Evolutionary conservation across 2,113 vertebrate species (phyloP).

Genomic region (Chionis minor): DNA sequence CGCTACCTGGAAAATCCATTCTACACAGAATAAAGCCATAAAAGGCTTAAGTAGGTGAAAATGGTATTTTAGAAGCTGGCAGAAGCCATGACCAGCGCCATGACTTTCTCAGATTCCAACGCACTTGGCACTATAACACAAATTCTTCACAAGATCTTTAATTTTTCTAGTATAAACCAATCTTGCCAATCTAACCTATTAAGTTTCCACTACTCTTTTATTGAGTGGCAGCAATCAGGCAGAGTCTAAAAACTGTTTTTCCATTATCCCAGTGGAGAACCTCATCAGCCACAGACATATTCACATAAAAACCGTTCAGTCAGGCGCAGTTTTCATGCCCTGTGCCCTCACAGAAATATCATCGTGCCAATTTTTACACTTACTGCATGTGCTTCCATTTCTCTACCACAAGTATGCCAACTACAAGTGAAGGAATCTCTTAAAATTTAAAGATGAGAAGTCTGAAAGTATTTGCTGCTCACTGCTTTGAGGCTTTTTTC

Average conservation of each 20-base stretch:
- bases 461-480: not conserved
- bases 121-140: not conserved
- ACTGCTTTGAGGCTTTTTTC: not conserved
- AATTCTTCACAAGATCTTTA: not conserved
- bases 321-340: not conserved
- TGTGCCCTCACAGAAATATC: not conserved
- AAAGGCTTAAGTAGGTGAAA: constrained; percentile 22
- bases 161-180: not conserved
- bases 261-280: not conserved
- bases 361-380: not conserved
- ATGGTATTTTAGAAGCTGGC: not conserved
- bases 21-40: not conserved
- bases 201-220: constrained; percentile 11
- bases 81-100: not conserved
- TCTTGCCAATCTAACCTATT: not conserved
- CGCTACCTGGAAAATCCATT: constrained; percentile 3
- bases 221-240: not conserved
- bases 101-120: not conserved
- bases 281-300: not conserved
- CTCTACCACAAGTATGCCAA: not conserved
- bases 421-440: not conserved
- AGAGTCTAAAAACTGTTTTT: not conserved
- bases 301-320: not conserved
- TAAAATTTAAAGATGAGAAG: not conserved
- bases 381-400: not conserved